Conservation (phyloP, 2,113 vertebrate species). For the Telmatochromis sp. region DNA sequence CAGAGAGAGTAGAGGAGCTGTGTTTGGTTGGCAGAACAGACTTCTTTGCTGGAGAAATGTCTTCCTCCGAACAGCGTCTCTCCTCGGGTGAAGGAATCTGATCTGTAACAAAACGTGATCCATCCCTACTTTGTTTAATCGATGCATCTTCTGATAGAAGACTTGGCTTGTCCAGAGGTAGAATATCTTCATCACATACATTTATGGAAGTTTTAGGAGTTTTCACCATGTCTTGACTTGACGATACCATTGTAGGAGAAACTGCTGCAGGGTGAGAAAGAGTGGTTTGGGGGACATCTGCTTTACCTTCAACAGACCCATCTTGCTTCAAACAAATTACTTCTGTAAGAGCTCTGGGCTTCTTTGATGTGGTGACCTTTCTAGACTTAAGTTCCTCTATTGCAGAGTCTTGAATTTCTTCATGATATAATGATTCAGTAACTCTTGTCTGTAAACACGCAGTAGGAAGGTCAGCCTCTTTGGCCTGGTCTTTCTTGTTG, state of each 20-base stretch:
- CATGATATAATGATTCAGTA: neutral
- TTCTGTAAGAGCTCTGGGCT: neutral
- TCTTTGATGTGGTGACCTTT: neutral
- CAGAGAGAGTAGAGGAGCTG: neutral
- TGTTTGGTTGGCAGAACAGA: neutral
- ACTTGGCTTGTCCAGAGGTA: neutral
- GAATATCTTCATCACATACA: neutral
- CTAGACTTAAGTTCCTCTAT: neutral
- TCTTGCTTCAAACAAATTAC: neutral
- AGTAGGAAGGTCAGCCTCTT: neutral
- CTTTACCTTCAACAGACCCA: neutral
- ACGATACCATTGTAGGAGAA: neutral
- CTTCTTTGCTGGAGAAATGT: neutral
- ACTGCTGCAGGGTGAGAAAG: neutral
- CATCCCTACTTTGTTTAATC: neutral
- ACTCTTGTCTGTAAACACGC: neutral
- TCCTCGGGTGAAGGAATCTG: constrained; percentile 42
- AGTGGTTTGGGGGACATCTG: neutral
- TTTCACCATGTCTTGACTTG: neutral
- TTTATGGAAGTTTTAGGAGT: neutral
- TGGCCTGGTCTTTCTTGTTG: neutral
- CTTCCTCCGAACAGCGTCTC: constrained; percentile 5
- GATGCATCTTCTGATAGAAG: neutral
- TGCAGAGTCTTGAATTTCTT: neutral
- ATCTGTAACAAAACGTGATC: neutral